phyloP scores from a whole-genome alignment of 35 echinoderm and acorn worm genomes.

The Lytechinus pictus region DNA sequence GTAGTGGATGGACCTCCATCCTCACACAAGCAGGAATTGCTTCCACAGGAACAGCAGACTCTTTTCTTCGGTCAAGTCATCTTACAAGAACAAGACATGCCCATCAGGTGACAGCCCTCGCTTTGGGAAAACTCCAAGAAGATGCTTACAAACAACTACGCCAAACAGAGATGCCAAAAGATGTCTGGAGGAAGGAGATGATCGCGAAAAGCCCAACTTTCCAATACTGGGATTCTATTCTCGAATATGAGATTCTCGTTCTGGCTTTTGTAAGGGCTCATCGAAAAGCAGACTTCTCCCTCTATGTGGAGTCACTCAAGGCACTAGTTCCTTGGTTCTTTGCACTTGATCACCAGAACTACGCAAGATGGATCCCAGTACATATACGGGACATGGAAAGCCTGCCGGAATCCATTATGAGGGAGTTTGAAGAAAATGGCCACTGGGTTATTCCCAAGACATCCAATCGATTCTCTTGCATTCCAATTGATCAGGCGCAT shows the following conservation, averaged over 20 bases:
- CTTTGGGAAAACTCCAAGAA: conserved; percentile 38
- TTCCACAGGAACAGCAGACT: conserved; percentile 57
- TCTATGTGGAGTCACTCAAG: conserved; percentile 58
- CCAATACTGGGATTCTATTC: conserved; percentile 51
- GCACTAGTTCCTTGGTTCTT: conserved; percentile 63
- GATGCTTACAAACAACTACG: conserved; percentile 7
- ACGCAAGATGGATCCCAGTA: conserved; percentile 66
- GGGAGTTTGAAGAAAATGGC: too few species aligned
- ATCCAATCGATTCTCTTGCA: too few species aligned
- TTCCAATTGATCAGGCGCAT: too few species aligned
- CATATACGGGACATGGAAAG: conserved; percentile 59
- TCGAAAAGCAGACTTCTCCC: conserved; percentile 43
- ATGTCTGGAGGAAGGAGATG: too few species aligned
- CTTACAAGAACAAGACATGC: conserved; percentile 53
- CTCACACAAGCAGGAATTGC: conserved; percentile 46
- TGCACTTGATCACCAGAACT: conserved; percentile 57
- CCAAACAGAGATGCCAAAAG: background rate
- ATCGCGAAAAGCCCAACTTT: background rate
- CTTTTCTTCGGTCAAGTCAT: conserved; percentile 26
- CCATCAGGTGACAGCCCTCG: conserved; percentile 57
- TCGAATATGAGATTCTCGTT: conserved; percentile 50
- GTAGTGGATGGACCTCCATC: conserved; percentile 57
- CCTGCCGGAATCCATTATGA: background rate
- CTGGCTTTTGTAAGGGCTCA: conserved; percentile 62
- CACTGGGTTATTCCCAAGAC: too few species aligned